A percentile compares a stretch with the other conserved stretches of the same genome.
Conservation (phyloP, 2,888 invertebrate species). For the Mycalesis mineus region DNA sequence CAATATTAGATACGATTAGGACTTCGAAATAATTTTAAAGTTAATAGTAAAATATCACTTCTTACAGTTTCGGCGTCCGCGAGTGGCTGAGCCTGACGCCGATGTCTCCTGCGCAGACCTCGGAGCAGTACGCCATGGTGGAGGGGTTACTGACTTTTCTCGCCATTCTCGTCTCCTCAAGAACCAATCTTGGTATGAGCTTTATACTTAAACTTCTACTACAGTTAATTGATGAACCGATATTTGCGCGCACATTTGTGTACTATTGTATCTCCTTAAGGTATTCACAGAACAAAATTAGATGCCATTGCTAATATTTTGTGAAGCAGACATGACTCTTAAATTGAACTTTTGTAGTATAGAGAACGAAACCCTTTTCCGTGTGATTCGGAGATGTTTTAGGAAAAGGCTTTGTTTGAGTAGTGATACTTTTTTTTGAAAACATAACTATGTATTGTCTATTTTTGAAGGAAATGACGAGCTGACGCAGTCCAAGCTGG, state of each 20-base stretch:
- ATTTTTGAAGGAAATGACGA: constrained; percentile 77
- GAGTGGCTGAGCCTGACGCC: constrained; percentile 91
- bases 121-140: constrained; percentile 94
- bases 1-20: too few relatives aligned
- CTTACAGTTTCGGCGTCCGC: constrained; percentile 87
- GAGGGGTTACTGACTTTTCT: constrained; percentile 95
- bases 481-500: constrained; percentile 85
- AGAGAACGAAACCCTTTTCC: too few relatives aligned
- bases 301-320: too few relatives aligned
- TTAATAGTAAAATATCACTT: neutral
- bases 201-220: neutral
- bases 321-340: too few relatives aligned
- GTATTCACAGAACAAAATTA: too few relatives aligned
- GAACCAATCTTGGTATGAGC: constrained; percentile 88
- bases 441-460: neutral
- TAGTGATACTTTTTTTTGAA: neutral
- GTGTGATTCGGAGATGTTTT: too few relatives aligned
- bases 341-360: too few relatives aligned
- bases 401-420: too few relatives aligned
- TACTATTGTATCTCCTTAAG: too few relatives aligned
- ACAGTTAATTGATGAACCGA: too few relatives aligned
- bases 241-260: too few relatives aligned
- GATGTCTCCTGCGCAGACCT: constrained; percentile 82
- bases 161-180: constrained; percentile 90
- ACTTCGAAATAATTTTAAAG: too few relatives aligned